Conservation (phyloP, 2,113 vertebrate genomes). For the Dipodomys merriami region DNA sequence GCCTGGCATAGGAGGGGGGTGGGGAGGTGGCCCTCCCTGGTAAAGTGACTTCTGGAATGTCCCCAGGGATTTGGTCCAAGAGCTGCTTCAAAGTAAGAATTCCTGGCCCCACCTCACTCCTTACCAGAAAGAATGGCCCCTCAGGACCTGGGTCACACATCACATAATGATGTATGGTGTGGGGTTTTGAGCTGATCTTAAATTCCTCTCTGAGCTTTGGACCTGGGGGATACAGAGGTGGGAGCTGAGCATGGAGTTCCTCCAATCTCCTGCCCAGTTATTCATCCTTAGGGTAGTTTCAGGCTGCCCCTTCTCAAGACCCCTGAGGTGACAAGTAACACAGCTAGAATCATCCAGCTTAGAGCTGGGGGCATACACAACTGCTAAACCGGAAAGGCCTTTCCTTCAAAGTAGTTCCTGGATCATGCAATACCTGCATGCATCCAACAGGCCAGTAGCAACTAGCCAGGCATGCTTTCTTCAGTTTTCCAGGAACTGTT, state of each 20-base stretch:
- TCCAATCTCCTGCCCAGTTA: not conserved
- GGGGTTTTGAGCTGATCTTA: not conserved
- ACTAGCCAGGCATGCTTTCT: not conserved
- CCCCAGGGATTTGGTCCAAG: conserved; percentile 21
- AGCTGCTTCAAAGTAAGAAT: conserved; percentile 30
- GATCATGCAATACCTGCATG: not conserved
- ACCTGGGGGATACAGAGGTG: not conserved
- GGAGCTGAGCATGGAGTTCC: not conserved
- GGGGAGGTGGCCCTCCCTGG: not conserved
- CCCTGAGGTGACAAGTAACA: not conserved
- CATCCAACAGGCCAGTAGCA: rapidly evolving
- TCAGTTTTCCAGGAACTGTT: not conserved
- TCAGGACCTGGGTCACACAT: not conserved
- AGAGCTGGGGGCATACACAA: not conserved
- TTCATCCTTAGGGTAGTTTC: not conserved
- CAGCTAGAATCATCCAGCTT: not conserved
- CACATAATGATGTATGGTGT: too few species aligned
- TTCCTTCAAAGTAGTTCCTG: not conserved
- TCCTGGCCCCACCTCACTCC: conserved; percentile 19
- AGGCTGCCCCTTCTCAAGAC: not conserved
- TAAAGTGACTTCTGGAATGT: conserved; percentile 55
- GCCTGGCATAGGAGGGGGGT: not conserved
- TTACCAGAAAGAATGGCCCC: not conserved
- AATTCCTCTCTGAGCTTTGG: not conserved
- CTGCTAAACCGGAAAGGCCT: not conserved